A percentile compares a stretch with the other conserved stretches of the same genome.
Evolutionary conservation across 2,888 invertebrate genomes (phyloP).

Genomic region (Polymixis flavicincta): DNA sequence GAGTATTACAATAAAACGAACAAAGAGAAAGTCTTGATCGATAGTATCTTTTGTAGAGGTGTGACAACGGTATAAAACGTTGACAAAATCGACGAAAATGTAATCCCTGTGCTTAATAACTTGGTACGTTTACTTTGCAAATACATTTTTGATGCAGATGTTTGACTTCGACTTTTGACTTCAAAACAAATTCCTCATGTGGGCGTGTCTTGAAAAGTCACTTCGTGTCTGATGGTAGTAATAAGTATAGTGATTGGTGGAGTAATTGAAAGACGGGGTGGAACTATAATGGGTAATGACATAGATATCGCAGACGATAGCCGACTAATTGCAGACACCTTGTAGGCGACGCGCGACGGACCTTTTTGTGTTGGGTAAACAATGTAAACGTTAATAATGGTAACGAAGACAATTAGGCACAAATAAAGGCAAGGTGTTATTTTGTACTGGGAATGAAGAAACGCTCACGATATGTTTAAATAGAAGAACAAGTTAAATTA

Average conservation of each 20-base stretch:
- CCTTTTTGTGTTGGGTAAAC: slow-evolving; percentile 49
- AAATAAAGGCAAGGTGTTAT: not conserved
- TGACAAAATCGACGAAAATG: slow-evolving; percentile 55
- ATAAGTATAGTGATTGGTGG: slow-evolving; percentile 50
- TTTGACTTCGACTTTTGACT: slow-evolving; percentile 41
- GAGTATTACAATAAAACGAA: slow-evolving; percentile 59
- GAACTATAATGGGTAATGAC: slow-evolving; percentile 51
- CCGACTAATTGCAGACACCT: slow-evolving; percentile 77
- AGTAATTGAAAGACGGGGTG: slow-evolving; percentile 60
- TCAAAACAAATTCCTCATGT: slow-evolving; percentile 14
- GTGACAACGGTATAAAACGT: slow-evolving; percentile 57
- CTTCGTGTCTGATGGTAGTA: slow-evolving; percentile 13
- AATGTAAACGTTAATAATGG: slow-evolving; percentile 35
- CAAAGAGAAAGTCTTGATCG: slow-evolving; percentile 65
- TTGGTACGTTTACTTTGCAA: slow-evolving; percentile 46
- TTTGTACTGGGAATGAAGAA: not conserved
- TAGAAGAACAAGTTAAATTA: not conserved
- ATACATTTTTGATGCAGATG: slow-evolving; percentile 38
- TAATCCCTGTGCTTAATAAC: slow-evolving; percentile 58
- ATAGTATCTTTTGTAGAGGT: slow-evolving; percentile 58
- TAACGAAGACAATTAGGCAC: slow-evolving; percentile 15
- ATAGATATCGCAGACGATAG: slow-evolving; percentile 52
- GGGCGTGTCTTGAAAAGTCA: slow-evolving; percentile 24
- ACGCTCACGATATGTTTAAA: not conserved
- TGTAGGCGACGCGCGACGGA: slow-evolving; percentile 57